These are phyloP conservation scores for Ophonus ardosiacus DNA, from an alignment of 2,888 invertebrate genomes.

Conservation along the genomic window DNA sequence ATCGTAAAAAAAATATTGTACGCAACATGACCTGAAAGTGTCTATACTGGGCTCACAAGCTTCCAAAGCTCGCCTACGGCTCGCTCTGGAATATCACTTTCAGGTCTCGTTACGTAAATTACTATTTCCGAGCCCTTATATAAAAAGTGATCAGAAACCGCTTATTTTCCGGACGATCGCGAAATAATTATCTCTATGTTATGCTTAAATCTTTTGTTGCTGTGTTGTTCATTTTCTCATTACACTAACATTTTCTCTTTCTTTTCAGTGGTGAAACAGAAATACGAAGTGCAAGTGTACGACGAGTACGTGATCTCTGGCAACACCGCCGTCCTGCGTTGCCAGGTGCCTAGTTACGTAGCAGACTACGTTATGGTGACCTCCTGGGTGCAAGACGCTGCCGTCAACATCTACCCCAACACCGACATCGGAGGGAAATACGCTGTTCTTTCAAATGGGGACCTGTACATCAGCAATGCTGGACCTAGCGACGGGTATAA, in stretches of 20 bases:
- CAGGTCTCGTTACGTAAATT: no score
- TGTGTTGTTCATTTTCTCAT: no score
- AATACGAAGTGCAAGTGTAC: slow-evolving; percentile 93
- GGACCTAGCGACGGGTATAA: slow-evolving; percentile 87
- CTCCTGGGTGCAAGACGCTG: slow-evolving; percentile 92
- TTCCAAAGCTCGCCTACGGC: no score
- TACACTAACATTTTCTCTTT: slow-evolving; percentile 55
- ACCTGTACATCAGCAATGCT: slow-evolving; percentile 89
- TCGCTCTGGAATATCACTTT: no score
- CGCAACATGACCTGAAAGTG: no score
- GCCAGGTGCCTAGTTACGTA: slow-evolving; percentile 92
- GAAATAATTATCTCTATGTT: no score
- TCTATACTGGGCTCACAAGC: no score
- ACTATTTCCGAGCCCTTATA: no score
- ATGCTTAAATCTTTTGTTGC: no score
- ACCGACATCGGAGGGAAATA: slow-evolving; percentile 87
- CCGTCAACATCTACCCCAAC: slow-evolving; percentile 87
- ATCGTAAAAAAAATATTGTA: no score
- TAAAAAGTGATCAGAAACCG: no score
- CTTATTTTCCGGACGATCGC: no score
- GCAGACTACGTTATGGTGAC: slow-evolving; percentile 92
- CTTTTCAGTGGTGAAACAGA: slow-evolving; percentile 87
- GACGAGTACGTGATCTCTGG: slow-evolving; percentile 95
- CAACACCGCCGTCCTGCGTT: slow-evolving; percentile 93
- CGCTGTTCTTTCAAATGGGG: slow-evolving; percentile 88